Percentiles rank a stretch among this genome's conserved stretches.
phyloP scores from a whole-genome alignment of 2,113 vertebrate genomes.

The Bungarus multicinctus region DNA sequence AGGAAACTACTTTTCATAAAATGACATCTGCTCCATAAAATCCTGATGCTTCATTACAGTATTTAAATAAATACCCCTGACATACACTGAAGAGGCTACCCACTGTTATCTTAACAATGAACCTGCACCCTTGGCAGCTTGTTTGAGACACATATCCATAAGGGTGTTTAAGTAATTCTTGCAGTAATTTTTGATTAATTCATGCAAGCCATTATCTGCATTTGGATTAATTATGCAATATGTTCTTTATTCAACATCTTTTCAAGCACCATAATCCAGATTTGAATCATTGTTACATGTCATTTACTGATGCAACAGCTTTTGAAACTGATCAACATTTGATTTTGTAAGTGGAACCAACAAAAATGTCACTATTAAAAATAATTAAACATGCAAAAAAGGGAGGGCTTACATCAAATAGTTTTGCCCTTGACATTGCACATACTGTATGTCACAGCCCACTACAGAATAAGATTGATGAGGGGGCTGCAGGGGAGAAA shows the following conservation, averaged over 20 bases:
- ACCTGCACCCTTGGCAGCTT: background rate
- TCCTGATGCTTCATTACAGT: background rate
- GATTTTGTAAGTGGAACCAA: too few relatives aligned
- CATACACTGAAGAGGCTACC: background rate
- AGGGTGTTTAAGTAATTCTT: background rate
- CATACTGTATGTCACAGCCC: background rate
- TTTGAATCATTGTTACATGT: background rate
- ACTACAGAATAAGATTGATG: background rate
- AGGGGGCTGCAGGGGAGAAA: background rate
- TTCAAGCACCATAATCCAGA: background rate
- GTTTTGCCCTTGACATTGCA: background rate
- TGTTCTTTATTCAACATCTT: background rate
- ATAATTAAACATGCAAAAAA: background rate
- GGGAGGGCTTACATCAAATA: background rate
- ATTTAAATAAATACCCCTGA: slow-evolving; percentile 5
- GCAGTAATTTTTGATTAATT: background rate
- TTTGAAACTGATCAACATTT: background rate
- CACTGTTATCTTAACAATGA: background rate
- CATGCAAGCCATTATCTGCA: background rate
- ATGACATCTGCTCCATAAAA: slow-evolving; percentile 10
- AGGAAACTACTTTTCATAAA: slow-evolving; percentile 13
- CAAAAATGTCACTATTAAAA: background rate
- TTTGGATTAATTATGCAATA: background rate
- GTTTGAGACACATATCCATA: background rate
- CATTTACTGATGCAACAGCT: background rate